Conservation (phyloP, 2,888 invertebrate species). For the Pemphredon lugubris region DNA sequence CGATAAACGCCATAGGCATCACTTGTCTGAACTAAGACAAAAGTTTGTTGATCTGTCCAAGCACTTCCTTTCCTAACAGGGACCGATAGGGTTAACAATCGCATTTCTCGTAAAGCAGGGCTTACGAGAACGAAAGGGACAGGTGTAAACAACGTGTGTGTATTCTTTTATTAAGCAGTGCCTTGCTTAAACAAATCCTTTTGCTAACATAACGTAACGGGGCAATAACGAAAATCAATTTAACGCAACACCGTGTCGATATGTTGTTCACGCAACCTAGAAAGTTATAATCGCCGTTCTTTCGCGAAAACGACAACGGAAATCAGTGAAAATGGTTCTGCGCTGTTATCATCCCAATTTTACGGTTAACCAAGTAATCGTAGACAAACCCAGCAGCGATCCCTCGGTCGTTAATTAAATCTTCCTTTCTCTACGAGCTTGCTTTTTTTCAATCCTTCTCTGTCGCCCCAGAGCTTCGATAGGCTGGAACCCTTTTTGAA, state of each 20-base stretch:
- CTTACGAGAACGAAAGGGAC: constrained; percentile 16
- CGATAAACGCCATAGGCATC: too few relatives aligned
- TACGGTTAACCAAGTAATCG: constrained; percentile 20
- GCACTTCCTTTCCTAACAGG: too few relatives aligned
- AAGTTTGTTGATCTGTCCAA: too few relatives aligned
- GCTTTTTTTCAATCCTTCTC: constrained; percentile 4
- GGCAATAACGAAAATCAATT: constrained; percentile 26
- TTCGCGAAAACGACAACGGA: constrained; percentile 1
- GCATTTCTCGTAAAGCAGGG: constrained; percentile 3
- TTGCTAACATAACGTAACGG: constrained; percentile 37
- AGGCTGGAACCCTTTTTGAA: constrained; percentile 16
- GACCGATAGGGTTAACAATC: too few relatives aligned
- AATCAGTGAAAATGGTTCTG: constrained; percentile 9
- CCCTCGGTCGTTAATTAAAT: constrained; percentile 29
- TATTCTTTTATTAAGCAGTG: constrained; percentile 47
- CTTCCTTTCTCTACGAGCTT: constrained; percentile 4
- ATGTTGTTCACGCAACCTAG: constrained; percentile 38
- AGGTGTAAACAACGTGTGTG: constrained; percentile 30
- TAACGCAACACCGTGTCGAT: constrained; percentile 16
- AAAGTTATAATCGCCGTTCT: constrained; percentile 29
- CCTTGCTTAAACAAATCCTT: constrained; percentile 40
- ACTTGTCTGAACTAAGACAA: too few relatives aligned
- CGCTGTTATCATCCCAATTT: not conserved
- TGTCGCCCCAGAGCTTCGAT: not conserved
- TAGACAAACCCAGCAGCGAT: constrained; percentile 38